Base-by-base conservation (phyloP, 2,113 vertebrate genomes). In the Misgurnus mizolepis region DNA sequence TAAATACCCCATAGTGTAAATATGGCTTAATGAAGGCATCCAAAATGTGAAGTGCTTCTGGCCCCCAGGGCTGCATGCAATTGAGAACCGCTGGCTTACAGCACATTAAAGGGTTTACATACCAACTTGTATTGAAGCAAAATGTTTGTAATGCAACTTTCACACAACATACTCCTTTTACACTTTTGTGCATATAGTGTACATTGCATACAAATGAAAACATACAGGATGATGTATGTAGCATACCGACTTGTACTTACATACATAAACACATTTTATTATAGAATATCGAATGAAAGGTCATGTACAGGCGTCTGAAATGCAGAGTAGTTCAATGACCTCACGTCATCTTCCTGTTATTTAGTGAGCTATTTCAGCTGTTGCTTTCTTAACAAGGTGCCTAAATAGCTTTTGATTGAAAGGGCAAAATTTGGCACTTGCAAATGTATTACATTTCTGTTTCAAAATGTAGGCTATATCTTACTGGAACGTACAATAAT, bases 271-370 rank as follows among this genome's bases (percentile, higher is more conserved):
- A 53, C 76, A 14, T 27, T 64, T 79, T 67, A 78, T 81, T 53
- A 65, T 79, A 80, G 77, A 80, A 80, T 88, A 88, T 89, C 89
- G 80, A 79, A 84, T 90, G 84, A 90, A 89, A 90, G 88, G 88
- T 90, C 86, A 87, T 65, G 74, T 79, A 73, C 22, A 9, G 64
- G 9, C 66, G 56, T 80, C 78, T 3, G 17, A 77, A 80, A 82
- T 71, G 67, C 34, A 40, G 45, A 50, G 56, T 22, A 61, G 67
- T 56, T 45, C 41, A 64, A 40, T 60, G 41, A 77, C 73, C 72
- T 69, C 15, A 12, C 40, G 34, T 56, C 6, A n/a, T 49, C 67
- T 41, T 6, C 9, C 39, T 40, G 5, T 7, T 9, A 41, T 58
- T 49, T 53, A 80, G 82, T 14, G 55, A 62, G 1, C 43, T 40